These are phyloP conservation scores for Ceratina australensis DNA, from an alignment of 1,140 invertebrate species.

Conservation along the genomic window DNA sequence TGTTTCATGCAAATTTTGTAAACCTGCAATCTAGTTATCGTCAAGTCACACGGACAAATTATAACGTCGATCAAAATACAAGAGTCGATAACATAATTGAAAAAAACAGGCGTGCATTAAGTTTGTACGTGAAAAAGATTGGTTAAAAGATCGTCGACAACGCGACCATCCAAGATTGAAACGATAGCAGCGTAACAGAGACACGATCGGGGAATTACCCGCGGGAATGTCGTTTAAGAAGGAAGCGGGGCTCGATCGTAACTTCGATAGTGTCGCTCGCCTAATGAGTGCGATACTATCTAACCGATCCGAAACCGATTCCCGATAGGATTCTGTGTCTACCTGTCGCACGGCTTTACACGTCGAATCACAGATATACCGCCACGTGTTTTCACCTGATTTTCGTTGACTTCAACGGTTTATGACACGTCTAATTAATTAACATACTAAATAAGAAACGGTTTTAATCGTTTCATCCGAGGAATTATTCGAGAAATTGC, in stretches of 20 bases:
- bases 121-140: not conserved
- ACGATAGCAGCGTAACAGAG: not conserved
- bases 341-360: constrained; percentile 28
- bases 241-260: constrained; percentile 30
- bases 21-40: no score
- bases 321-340: constrained; percentile 25
- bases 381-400: constrained; percentile 20
- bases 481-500: not conserved
- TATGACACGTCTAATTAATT: no score
- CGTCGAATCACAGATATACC: constrained; percentile 27
- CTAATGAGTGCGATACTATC: constrained; percentile 50
- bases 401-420: no score
- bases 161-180: constrained; percentile 1
- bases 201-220: not conserved
- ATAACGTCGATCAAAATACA: no score
- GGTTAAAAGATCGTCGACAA: not conserved
- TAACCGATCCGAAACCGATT: constrained; percentile 24
- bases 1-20: no score
- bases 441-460: not conserved
- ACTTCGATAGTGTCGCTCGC: constrained; percentile 38
- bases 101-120: no score
- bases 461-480: constrained; percentile 2
- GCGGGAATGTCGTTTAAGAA: constrained; percentile 31
- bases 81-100: no score
- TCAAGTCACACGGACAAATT: no score